Evolutionary conservation across 2,888 invertebrate genomes (phyloP).

Genomic region (Sisyra nigra): DNA sequence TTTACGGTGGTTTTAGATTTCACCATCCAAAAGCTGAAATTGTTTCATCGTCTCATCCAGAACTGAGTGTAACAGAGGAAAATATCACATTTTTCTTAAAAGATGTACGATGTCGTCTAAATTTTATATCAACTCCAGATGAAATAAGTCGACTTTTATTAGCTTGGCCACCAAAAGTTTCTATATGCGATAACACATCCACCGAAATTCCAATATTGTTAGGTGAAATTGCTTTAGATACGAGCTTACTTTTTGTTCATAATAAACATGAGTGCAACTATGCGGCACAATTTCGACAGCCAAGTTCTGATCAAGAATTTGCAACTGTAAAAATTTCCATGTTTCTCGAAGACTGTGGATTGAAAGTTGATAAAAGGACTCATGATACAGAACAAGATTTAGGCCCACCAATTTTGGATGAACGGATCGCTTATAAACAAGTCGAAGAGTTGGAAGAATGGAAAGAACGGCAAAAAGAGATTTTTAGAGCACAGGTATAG

Average conservation of each 20-base stretch:
- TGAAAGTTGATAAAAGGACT: constrained; percentile 9
- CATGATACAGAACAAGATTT: constrained; percentile 13
- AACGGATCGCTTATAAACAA: constrained; percentile 32
- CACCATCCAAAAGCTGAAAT: constrained; percentile 24
- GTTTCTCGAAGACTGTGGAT: constrained; percentile 21
- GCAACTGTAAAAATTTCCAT: constrained; percentile 19
- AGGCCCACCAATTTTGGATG: constrained; percentile 21
- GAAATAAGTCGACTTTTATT: constrained; percentile 21
- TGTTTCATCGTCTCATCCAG: constrained; percentile 17
- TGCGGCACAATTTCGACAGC: constrained; percentile 17
- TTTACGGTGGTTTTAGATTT: constrained; percentile 17
- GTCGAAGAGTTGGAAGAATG: constrained; percentile 55
- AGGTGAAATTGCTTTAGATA: constrained; percentile 2
- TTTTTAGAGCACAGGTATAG: constrained; percentile 40
- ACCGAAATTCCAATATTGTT: background rate
- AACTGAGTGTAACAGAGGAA: constrained; percentile 13
- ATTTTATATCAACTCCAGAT: constrained; percentile 21
- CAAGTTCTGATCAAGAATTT: constrained; percentile 15
- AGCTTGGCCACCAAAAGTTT: constrained; percentile 22
- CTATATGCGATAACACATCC: constrained; percentile 16
- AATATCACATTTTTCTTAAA: constrained; percentile 19
- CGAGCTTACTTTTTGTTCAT: constrained; percentile 7
- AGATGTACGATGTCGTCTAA: constrained; percentile 21
- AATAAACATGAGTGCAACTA: constrained; percentile 18
- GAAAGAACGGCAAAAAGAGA: constrained; percentile 49